These are phyloP conservation scores for Lacanobia wlatinum DNA, from an alignment of 2,888 invertebrate genomes.

Conservation along the genomic window DNA sequence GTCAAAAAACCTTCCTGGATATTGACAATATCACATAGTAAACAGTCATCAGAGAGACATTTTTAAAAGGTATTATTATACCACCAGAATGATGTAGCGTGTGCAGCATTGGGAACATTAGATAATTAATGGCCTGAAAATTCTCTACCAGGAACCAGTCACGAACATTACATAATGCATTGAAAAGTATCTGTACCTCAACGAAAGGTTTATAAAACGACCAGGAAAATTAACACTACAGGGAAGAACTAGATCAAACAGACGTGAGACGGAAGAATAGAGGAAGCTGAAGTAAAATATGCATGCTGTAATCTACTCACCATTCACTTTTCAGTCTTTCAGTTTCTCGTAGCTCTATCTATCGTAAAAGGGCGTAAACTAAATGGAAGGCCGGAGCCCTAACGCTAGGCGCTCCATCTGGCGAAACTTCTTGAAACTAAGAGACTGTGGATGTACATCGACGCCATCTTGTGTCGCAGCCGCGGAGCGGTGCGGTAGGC, in stretches of 20 bases:
- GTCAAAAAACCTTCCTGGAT: background rate
- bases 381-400: conserved; percentile 49
- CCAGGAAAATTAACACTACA: background rate
- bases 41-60: background rate
- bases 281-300: background rate
- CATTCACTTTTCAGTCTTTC: conserved; percentile 74
- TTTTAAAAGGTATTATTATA: background rate
- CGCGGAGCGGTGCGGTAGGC: conserved; percentile 78
- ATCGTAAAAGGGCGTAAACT: conserved; percentile 70
- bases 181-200: background rate
- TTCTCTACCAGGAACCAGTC: background rate
- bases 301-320: conserved; percentile 40
- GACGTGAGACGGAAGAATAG: background rate
- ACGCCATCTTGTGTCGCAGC: conserved; percentile 78
- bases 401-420: conserved; percentile 78
- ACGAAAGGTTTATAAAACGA: background rate
- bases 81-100: background rate
- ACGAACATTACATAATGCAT: background rate
- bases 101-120: background rate
- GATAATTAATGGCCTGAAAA: background rate
- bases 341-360: conserved; percentile 78
- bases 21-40: background rate
- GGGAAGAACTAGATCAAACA: background rate
- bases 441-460: conserved; percentile 58
- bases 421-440: conserved; percentile 71